Conservation (phyloP, 2,113 vertebrate genomes). For the Thalassoma bifasciatum region DNA sequence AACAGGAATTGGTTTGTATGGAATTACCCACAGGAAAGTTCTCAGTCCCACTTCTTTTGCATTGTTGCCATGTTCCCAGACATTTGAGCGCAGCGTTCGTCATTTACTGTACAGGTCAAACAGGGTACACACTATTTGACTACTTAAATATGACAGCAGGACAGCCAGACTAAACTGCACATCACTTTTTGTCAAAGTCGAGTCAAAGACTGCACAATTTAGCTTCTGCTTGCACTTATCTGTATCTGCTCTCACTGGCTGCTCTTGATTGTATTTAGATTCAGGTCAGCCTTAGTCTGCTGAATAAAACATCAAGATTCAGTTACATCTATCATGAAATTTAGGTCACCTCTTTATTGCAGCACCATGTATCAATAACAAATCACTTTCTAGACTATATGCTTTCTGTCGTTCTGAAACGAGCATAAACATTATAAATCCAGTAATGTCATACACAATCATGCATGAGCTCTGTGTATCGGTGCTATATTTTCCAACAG, state of each 20-base stretch:
- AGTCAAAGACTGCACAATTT: background rate
- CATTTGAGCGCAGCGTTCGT: conserved; percentile 59
- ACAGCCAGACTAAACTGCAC: background rate
- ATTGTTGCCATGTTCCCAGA: conserved; percentile 51
- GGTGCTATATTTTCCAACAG: too few species aligned
- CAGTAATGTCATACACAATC: too few species aligned
- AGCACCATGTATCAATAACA: too few species aligned
- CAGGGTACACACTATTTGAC: conserved; percentile 4
- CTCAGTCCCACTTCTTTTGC: conserved; percentile 45
- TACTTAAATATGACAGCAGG: conserved; percentile 7
- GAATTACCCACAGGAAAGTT: conserved; percentile 65
- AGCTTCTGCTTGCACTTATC: background rate
- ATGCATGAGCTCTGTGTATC: too few species aligned
- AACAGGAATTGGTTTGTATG: conserved; percentile 65
- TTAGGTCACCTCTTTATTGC: too few species aligned
- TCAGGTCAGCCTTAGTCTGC: background rate
- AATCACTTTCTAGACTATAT: too few species aligned
- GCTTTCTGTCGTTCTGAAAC: too few species aligned
- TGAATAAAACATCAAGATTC: background rate
- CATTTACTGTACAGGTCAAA: conserved; percentile 51
- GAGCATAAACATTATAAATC: too few species aligned
- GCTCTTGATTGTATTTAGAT: background rate
- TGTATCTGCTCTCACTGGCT: background rate
- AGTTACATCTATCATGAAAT: too few species aligned
- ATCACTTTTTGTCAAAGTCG: background rate